Evolutionary conservation across 2,888 invertebrate species (phyloP).

Genomic region (Drosophila pegasa): DNA sequence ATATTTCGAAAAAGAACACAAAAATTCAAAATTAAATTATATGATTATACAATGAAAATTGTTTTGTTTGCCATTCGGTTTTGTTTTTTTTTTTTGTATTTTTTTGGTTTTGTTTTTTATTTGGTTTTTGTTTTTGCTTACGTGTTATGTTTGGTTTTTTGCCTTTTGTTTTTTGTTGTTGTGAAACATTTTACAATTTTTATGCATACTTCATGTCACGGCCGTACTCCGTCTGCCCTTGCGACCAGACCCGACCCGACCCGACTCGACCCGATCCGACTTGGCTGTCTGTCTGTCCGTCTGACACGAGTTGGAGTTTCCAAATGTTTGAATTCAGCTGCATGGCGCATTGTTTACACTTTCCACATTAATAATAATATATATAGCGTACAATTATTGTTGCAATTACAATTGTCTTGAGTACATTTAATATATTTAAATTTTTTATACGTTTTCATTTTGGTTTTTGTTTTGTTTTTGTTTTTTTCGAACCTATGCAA

Average conservation of each 20-base stretch:
- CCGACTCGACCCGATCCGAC: neutral
- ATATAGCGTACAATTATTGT: slow-evolving; percentile 84
- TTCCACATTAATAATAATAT: slow-evolving; percentile 76
- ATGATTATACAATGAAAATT: slow-evolving; percentile 80
- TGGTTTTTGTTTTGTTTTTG: neutral
- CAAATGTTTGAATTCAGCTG: slow-evolving; percentile 32
- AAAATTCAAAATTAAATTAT: slow-evolving; percentile 78
- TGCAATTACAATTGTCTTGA: slow-evolving; percentile 85
- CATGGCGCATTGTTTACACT: slow-evolving; percentile 45
- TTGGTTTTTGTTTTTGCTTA: slow-evolving; percentile 56
- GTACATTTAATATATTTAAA: slow-evolving; percentile 82
- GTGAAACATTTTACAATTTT: slow-evolving; percentile 82
- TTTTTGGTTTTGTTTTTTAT: slow-evolving; percentile 32
- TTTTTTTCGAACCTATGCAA: slow-evolving; percentile 67
- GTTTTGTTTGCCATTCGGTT: slow-evolving; percentile 61
- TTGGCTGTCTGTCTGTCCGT: slow-evolving; percentile 4
- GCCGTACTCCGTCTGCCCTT: slow-evolving; percentile 11
- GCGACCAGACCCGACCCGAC: neutral
- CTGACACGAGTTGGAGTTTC: slow-evolving; percentile 10
- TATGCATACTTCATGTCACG: slow-evolving; percentile 49
- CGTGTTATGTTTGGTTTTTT: slow-evolving; percentile 61
- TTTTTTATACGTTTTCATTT: slow-evolving; percentile 63
- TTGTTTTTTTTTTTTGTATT: slow-evolving; percentile 49
- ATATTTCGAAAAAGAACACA: slow-evolving; percentile 83
- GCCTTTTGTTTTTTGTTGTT: slow-evolving; percentile 19